Percentiles rank a stretch among this genome's conserved stretches.
Conservation (phyloP, 2,797 vertebrate genomes). For the Linurgus olivaceus region DNA sequence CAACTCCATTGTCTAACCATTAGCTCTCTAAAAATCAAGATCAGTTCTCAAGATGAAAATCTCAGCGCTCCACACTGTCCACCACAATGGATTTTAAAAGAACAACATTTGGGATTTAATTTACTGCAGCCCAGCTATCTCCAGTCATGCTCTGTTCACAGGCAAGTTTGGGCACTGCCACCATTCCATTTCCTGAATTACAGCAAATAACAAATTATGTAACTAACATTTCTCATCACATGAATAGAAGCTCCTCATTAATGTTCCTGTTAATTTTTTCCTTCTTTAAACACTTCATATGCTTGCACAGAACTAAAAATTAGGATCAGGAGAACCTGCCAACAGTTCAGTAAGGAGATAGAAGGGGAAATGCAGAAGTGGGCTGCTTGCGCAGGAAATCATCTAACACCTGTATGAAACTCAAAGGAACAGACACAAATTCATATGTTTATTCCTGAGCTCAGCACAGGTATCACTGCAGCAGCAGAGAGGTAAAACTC, state of each 20-base stretch:
- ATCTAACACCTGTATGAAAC: not conserved
- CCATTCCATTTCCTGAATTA: not conserved
- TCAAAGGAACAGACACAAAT: not conserved
- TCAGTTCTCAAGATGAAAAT: not conserved
- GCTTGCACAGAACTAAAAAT: not conserved
- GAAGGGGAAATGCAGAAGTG: not conserved
- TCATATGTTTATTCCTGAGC: not conserved
- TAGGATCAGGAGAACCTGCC: not conserved
- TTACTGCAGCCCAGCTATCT: not conserved
- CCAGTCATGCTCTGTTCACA: not conserved
- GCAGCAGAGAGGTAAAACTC: not conserved
- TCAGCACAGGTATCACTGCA: not conserved
- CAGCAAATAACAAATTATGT: not conserved
- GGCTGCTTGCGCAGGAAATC: not conserved
- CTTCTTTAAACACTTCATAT: not conserved
- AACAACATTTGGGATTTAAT: not conserved
- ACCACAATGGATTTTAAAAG: not conserved
- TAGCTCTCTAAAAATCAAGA: not conserved
- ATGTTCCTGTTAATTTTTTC: not conserved
- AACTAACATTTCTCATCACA: not conserved
- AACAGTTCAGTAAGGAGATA: rapidly evolving
- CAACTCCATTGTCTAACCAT: not conserved
- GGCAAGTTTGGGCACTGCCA: not conserved
- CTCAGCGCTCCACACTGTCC: not conserved
- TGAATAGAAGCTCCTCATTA: not conserved